Conservation (phyloP, 2,888 invertebrate genomes). For the Leucoptera coffeella region DNA sequence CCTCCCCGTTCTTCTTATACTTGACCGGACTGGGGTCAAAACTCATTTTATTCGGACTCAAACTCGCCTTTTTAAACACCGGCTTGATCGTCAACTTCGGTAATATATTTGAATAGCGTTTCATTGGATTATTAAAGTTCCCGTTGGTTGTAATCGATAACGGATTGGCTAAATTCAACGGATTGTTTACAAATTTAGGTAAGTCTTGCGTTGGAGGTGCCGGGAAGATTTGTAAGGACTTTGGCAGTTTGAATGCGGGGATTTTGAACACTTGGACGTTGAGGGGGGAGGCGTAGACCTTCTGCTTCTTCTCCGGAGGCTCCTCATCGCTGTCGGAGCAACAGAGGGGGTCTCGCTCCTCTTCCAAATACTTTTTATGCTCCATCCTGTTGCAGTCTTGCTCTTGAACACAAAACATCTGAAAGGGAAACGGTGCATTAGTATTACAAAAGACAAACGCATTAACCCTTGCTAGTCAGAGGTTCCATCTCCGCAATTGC, state of each 20-base stretch:
- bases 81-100: slow-evolving; percentile 34
- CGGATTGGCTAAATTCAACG: slow-evolving; percentile 33
- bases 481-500: too few relatives aligned
- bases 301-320: slow-evolving; percentile 26
- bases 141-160: slow-evolving; percentile 18
- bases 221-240: slow-evolving; percentile 26
- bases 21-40: slow-evolving; percentile 20
- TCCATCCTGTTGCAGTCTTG: too few relatives aligned
- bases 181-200: slow-evolving; percentile 40
- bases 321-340: slow-evolving; percentile 35
- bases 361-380: slow-evolving; percentile 14
- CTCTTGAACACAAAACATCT: slow-evolving; percentile 46
- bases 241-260: slow-evolving; percentile 29
- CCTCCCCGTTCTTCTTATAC: slow-evolving; percentile 42
- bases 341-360: slow-evolving; percentile 16
- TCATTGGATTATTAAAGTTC: slow-evolving; percentile 10
- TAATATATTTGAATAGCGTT: slow-evolving; percentile 20
- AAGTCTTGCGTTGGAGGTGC: slow-evolving; percentile 13
- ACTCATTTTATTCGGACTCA: slow-evolving; percentile 11
- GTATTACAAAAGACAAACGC: too few relatives aligned
- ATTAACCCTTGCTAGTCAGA: too few relatives aligned
- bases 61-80: slow-evolving; percentile 5
- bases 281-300: slow-evolving; percentile 18
- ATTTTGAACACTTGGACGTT: slow-evolving; percentile 41
- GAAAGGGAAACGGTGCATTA: too few relatives aligned